phyloP scores from a whole-genome alignment of 2,113 vertebrate genomes.

The Eulemur rufifrons region DNA sequence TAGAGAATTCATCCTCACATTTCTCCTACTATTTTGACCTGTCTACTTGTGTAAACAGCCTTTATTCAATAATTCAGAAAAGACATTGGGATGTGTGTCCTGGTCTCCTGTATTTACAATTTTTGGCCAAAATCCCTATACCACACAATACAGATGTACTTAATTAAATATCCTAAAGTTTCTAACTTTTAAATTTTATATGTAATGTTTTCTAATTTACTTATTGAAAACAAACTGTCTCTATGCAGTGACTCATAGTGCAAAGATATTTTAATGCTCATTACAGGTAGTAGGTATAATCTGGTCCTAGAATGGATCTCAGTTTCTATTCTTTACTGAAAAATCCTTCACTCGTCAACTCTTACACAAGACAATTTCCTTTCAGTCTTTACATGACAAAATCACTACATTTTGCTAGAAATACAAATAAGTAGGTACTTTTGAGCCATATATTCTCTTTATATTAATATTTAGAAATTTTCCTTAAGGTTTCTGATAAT shows the following conservation, averaged over 20 bases:
- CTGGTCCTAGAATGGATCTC: conserved; percentile 35
- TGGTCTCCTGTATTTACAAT: not conserved
- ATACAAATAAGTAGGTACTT: conserved; percentile 15
- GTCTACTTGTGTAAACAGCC: not conserved
- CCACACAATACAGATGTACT: not conserved
- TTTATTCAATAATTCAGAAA: not conserved
- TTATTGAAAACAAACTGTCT: not conserved
- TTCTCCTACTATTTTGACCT: not conserved
- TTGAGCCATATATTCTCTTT: not conserved
- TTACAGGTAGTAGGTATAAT: not conserved
- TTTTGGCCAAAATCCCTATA: not conserved
- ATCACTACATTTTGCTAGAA: conserved; percentile 43
- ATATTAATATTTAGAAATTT: not conserved
- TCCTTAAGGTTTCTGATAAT: conserved; percentile 31
- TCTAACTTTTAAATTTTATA: not conserved
- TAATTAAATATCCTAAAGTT: not conserved
- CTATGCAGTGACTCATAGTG: not conserved
- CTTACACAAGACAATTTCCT: conserved; percentile 26
- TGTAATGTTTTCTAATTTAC: not conserved
- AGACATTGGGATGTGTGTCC: not conserved
- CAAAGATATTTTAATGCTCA: not conserved
- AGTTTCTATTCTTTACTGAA: conserved; percentile 26
- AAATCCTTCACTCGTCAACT: conserved; percentile 25
- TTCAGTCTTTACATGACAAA: conserved; percentile 15
- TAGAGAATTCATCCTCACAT: not conserved